These are phyloP conservation scores for silkworm (Bombyx mori) DNA, from an alignment of 1,140 invertebrate species.

Conservation along the genomic window ASM3026992v2 NC_085119.1:11507501-11508000, in stretches of 20 bases:
- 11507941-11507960: no score
- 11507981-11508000: no score
- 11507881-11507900: not conserved
- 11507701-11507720: slow-evolving; percentile 2
- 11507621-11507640: not conserved
- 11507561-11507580: no score
- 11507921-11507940: not conserved
- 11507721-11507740: slow-evolving; percentile 75
- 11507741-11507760: slow-evolving; percentile 74
- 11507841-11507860: slow-evolving; percentile 71
- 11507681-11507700: no score
- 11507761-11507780: slow-evolving; percentile 81
- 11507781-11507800: slow-evolving; percentile 84
- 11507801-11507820: slow-evolving; percentile 77
- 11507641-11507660: no score
- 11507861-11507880: not conserved
- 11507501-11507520: no score
- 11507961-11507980: no score
- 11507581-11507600: no score
- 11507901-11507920: not conserved
- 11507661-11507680: no score
- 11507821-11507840: slow-evolving; percentile 79
- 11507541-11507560: no score
- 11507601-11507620: not conserved
- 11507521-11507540: no score